Evolutionary conservation across 2,797 vertebrate genomes (phyloP).

Genomic region (Adrianichthys oophorus): DNA sequence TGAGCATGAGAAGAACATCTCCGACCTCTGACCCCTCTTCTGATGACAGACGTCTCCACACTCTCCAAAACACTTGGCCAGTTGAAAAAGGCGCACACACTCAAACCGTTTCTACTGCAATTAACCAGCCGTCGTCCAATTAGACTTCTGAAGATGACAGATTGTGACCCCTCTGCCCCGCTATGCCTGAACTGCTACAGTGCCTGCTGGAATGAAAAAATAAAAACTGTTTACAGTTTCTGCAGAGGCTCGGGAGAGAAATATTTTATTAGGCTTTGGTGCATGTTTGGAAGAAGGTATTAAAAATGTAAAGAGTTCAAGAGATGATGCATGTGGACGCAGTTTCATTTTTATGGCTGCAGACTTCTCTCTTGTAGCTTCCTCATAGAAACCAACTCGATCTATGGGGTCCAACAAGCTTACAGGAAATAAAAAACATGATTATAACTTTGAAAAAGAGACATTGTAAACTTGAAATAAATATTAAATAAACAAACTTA

Average conservation of each 20-base stretch:
- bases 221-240: slow-evolving; percentile 61
- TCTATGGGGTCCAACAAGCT: too few species aligned
- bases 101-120: slow-evolving; percentile 48
- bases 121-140: slow-evolving; percentile 72
- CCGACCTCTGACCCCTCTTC: slow-evolving; percentile 34
- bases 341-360: too few species aligned
- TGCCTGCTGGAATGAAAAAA: slow-evolving; percentile 64
- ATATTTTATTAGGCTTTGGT: slow-evolving; percentile 53
- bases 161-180: slow-evolving; percentile 67
- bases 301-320: slow-evolving; percentile 20
- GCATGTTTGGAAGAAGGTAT: slow-evolving; percentile 20
- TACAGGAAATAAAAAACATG: too few species aligned
- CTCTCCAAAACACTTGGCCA: background rate
- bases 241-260: slow-evolving; percentile 22
- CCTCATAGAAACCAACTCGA: too few species aligned
- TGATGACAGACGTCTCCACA: slow-evolving; percentile 25
- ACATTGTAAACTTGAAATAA: too few species aligned
- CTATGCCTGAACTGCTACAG: slow-evolving; percentile 58
- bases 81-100: slow-evolving; percentile 1
- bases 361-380: too few species aligned
- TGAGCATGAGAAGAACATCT: slow-evolving; percentile 20
- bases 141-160: slow-evolving; percentile 67
- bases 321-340: slow-evolving; percentile 15
- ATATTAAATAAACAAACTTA: too few species aligned
- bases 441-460: too few species aligned